Evolutionary conservation across 2,888 invertebrate genomes (phyloP), one percentile per base, ranked within the genome.

Genomic region (Synanthedon andrenaeformis): DNA sequence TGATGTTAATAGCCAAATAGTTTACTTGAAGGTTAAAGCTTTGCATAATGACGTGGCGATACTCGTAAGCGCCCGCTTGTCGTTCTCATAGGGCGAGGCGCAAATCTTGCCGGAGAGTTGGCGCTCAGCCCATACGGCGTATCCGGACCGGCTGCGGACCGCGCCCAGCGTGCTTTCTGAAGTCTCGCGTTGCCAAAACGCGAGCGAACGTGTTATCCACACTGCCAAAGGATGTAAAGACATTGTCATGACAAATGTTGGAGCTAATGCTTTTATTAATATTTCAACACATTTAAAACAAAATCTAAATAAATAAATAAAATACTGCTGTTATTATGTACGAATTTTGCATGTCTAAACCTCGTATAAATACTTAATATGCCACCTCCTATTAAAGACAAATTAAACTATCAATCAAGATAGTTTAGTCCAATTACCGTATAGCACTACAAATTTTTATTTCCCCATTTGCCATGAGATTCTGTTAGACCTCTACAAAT

Each of bases 71-170:
- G 91, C 89, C 41, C 77, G 79, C 58, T 89, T 87, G 70, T 90
- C 89, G 19, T 82, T 84, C 66, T 94, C 93, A 57, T 95, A 83
- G 52, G 93, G 94, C 67, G 94, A 93, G 1, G 94, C 92, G 72
- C 96, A 96, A 42, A 96, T 80, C 80, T 95, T 95, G 52, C 95
- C 95, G 52, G 91, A 89, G 52, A 90, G 89, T 5, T 95, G 95
- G 66, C 93, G 93, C 78, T 96, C 96, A 62, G 94, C 93, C 87
- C 95, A 95, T 58, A 94, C 90, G 3, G 95, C 94, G 79, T 91
- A 95, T n/a, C 96, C 96, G 59, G 92, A 92, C 54, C 91, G 89
- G 64, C 89, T 90, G 66, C 95, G 94, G 55, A 90, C 89, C 0
- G 91, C 87, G 51, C 92, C 90, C 69, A 94, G 91, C 1, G 94